Conservation (phyloP, 2,888 invertebrate species). For the Lithophane socia region DNA sequence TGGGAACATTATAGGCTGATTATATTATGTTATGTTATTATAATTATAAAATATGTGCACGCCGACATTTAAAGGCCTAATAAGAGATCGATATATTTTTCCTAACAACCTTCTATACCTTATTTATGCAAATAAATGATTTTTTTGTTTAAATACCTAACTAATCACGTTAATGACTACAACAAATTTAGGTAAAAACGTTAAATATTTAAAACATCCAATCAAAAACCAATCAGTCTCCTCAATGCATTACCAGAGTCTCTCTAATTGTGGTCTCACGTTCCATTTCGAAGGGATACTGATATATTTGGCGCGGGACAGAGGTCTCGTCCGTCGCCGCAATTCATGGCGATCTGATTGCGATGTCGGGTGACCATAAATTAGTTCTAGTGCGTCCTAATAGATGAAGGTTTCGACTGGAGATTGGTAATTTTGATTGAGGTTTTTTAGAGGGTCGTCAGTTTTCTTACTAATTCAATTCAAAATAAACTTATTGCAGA, state of each 20-base stretch:
- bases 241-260: constrained; percentile 17
- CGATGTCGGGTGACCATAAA: constrained; percentile 62
- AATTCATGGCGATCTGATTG: constrained; percentile 70
- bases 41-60: too few relatives aligned
- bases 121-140: too few relatives aligned
- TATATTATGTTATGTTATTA: too few relatives aligned
- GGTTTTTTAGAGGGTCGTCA: constrained; percentile 22
- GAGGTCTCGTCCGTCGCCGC: constrained; percentile 59
- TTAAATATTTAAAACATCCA: constrained; percentile 18
- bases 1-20: too few relatives aligned
- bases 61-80: too few relatives aligned
- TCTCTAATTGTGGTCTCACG: constrained; percentile 40
- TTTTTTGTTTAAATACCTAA: neutral
- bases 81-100: too few relatives aligned
- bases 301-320: constrained; percentile 60
- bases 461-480: neutral
- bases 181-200: neutral
- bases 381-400: constrained; percentile 56
- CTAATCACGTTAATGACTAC: neutral
- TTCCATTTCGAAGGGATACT: constrained; percentile 52
- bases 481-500: too few relatives aligned
- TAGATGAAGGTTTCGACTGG: constrained; percentile 29
- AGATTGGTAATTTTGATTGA: constrained; percentile 35
- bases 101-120: too few relatives aligned
- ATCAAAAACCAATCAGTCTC: constrained; percentile 37